Base-by-base conservation (phyloP, 2,797 vertebrate genomes). In the Hafferia zeledoni region DNA sequence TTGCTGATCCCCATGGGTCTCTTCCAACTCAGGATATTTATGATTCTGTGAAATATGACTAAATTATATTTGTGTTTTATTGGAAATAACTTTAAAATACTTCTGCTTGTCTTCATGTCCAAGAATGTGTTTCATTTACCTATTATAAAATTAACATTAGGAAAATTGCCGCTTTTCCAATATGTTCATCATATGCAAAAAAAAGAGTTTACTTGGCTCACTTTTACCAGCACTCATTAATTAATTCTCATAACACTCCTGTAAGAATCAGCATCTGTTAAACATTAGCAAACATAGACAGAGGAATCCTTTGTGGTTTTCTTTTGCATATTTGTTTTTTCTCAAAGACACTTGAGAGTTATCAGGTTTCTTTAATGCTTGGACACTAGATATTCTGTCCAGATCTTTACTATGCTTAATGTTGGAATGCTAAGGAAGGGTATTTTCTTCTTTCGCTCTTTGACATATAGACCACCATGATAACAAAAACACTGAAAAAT, bases 171-270 rank as follows among this genome's bases (percentile, higher is more conserved):
- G 31, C 20, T 71, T 91, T 83, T 9, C 6, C 60, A 47, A 43
- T 46, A 67, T 44, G 57, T 65, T 77, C 64, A 50, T 57, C 43
- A 44, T 47, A 85, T 13, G 18, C 35, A 50, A 83, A 89, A 59
- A 35, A 76, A 14, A 1, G 14, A 57, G 17, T 13, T 89, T 89
- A 55, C 44, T 78, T 18, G 41, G 53, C 61, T 93, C 72, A 46
- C 27, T 96, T 80, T 64, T 47, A 78, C 11, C 60, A 80, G 22
- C 15, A 68, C n/a, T 83, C 72, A 71, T 80, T 93, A 95, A 89
- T 95, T 94, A 94, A 93, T 94, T 78, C 79, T 95, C 87, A 47
- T 70, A 97, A 59, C 78, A 43, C n/a, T 87, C 25, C 43, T 87
- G 68, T 77, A 93, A 87, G 52, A 91, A 67, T 86, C 33, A 93